phyloP scores from a whole-genome alignment of 23 tunicate genomes.

The Clavelina lepadiformis region DNA sequence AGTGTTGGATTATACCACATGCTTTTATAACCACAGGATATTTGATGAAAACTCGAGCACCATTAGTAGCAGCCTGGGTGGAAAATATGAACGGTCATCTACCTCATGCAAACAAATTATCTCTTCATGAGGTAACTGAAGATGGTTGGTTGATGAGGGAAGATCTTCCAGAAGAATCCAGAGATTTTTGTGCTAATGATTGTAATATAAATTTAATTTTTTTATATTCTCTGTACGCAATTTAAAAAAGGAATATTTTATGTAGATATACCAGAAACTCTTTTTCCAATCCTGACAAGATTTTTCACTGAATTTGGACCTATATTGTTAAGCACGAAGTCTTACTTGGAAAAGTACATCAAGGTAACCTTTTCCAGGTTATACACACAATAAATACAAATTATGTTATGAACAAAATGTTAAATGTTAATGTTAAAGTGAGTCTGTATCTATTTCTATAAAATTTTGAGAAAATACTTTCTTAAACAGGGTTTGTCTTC shows the following conservation, averaged over 20 bases:
- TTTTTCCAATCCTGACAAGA: conserved; percentile 43
- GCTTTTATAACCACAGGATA: too few relatives aligned
- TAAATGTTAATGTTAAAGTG: too few relatives aligned
- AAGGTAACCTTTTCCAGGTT: too few relatives aligned
- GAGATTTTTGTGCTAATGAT: conserved; percentile 42
- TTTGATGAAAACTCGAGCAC: conserved; percentile 59
- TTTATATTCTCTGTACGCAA: background rate
- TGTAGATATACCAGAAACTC: conserved; percentile 71
- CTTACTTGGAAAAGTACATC: conserved; percentile 26
- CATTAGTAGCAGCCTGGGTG: conserved; percentile 54
- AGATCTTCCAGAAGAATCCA: conserved; percentile 3
- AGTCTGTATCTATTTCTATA: too few relatives aligned
- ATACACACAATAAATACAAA: too few relatives aligned
- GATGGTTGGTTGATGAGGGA: conserved; percentile 33
- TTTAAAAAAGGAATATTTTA: too few relatives aligned
- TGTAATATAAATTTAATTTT: too few relatives aligned
- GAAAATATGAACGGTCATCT: conserved; percentile 64
- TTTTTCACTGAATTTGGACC: conserved; percentile 57
- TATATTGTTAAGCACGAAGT: conserved; percentile 27
- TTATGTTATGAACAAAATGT: too few relatives aligned
- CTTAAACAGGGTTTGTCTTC: too few relatives aligned
- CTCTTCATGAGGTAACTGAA: conserved; percentile 26
- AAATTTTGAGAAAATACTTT: too few relatives aligned
- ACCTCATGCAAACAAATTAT: conserved; percentile 24
- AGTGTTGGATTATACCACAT: too few relatives aligned